Evolutionary conservation across 2,888 invertebrate genomes (phyloP), one percentile per base, ranked within the genome.

Genomic region (Lumbricus terrestris): DNA sequence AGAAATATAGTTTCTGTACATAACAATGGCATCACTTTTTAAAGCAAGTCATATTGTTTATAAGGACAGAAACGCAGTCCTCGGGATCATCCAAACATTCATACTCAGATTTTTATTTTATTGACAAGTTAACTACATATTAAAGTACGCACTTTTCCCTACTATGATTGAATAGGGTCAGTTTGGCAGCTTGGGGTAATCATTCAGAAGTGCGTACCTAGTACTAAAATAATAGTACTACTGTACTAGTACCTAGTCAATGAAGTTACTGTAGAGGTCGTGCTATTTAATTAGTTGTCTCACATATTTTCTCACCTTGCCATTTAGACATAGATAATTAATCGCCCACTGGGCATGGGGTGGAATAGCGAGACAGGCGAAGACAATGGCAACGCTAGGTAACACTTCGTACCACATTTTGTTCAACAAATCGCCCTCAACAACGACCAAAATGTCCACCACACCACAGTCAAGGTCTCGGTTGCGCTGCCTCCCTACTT

Each of bases 391-490:
- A 20, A 90, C 35, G 35, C 91, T 91, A 18, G 91, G 91, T 33
- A 91, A 40, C 82, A 91, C 88, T 85, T 91, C 91, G 82, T 91
- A 91, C 91, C 91, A 91, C 91, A 91, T 91, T 23, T 42, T 90
- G 69, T 69, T 69, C 69, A 8, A 29, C 13, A 54, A 69, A 69
- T 69, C 69, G n/a, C 69, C 69, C 69, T 69, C 69, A 69, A 69
- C n/a, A 69, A n/a, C 69, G 29, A 69, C 4, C 29, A 69, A 69
- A 69, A 69, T 69, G 69, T 69, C 69, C 69, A 69, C 69, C 69
- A 69, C n/a, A 47, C 69, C 69, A 69, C 29, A 69, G 69, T 69
- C 69, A 69, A 69, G 69, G 69, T n/a, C 69, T 23, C 23, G 47
- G 20, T 23, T 69, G n/a, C 69, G 69, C 69, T 69, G 69, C n/a